phyloP scores from a whole-genome alignment of 1,140 invertebrate species.

The Cotesia typhae region DNA sequence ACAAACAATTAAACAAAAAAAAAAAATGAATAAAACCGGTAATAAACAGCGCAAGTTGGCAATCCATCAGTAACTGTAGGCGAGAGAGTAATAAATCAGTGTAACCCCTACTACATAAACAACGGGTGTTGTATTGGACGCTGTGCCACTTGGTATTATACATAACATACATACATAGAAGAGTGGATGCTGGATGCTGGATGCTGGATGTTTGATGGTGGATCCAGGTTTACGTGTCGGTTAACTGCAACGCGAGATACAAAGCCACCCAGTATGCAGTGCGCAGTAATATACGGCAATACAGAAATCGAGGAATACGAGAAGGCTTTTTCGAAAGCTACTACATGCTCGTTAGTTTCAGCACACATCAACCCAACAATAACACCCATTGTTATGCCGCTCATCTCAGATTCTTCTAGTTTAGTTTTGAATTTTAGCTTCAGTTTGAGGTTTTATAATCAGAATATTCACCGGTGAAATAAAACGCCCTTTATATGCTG shows the following conservation, averaged over 20 bases:
- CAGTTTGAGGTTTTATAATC: not conserved
- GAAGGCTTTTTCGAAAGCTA: constrained; percentile 39
- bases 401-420: constrained; percentile 44
- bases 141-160: no score
- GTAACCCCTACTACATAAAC: constrained; percentile 28
- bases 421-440: constrained; percentile 39
- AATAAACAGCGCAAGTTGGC: no score
- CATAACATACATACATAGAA: constrained; percentile 5
- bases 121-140: not conserved
- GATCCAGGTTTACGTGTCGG: not conserved
- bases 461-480: not conserved
- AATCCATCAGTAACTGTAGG: constrained; percentile 31
- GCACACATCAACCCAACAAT: constrained; percentile 44
- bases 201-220: not conserved
- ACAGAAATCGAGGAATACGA: constrained; percentile 43
- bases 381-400: constrained; percentile 48
- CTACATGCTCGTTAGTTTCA: constrained; percentile 50
- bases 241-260: constrained; percentile 11
- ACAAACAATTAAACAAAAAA: no score
- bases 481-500: not conserved
- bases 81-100: constrained; percentile 26
- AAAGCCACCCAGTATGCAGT: not conserved
- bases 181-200: constrained; percentile 11
- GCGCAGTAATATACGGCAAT: not conserved
- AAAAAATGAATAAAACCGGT: no score